These are phyloP conservation scores for Sebastolobus altivelis DNA, from an alignment of 2,797 vertebrate species.

Conservation along the genomic window DNA sequence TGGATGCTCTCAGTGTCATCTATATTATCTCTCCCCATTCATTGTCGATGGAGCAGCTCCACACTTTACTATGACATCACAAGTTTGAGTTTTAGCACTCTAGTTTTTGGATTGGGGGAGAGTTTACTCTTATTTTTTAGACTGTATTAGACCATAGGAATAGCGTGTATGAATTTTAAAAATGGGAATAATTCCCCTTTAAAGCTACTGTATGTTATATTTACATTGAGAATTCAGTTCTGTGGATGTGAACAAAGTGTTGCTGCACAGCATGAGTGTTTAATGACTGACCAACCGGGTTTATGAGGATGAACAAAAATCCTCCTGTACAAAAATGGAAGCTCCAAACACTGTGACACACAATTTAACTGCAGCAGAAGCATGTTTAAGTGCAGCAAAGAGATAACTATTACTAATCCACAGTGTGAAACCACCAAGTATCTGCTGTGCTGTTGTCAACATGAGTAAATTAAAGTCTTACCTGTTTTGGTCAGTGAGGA, in stretches of 20 bases:
- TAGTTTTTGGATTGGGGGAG: no score
- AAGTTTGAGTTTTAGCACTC: no score
- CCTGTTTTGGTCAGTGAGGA: constrained; percentile 35
- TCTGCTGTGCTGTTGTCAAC: neutral
- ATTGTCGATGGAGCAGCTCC: no score
- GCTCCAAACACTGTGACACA: constrained; percentile 1
- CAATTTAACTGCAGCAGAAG: constrained; percentile 10
- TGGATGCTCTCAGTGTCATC: no score
- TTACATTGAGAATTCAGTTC: neutral
- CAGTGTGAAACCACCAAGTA: neutral
- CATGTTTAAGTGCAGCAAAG: constrained; percentile 4
- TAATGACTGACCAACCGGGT: neutral
- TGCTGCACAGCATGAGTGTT: neutral
- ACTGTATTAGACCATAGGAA: no score
- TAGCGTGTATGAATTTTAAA: no score
- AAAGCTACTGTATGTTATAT: no score
- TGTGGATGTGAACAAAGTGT: neutral
- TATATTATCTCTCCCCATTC: no score
- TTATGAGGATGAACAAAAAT: constrained; percentile 12
- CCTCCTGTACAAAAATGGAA: neutral
- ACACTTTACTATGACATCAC: no score
- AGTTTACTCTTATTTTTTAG: no score
- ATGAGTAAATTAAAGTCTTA: constrained; percentile 11
- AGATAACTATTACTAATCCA: constrained; percentile 24
- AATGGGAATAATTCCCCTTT: neutral